A percentile compares a stretch with the other conserved stretches of the same genome.
phyloP scores from a whole-genome alignment of 1,140 invertebrate genomes.

The Leptinotarsa defecta region DNA sequence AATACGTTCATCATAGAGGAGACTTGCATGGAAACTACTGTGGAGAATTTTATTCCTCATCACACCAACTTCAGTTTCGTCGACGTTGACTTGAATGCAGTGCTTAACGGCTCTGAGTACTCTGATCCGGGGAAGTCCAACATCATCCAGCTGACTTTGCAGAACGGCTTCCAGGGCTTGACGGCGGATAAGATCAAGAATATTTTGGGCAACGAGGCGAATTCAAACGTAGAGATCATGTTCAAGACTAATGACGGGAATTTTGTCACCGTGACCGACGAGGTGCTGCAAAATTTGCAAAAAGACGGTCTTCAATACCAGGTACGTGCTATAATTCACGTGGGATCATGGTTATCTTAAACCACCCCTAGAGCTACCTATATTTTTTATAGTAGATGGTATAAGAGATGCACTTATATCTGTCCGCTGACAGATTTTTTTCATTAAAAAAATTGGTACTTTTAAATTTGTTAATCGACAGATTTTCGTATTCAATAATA shows the following conservation, averaged over 20 bases:
- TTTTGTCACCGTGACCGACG: conserved; percentile 48
- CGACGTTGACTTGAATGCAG: conserved; percentile 27
- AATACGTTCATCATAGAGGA: conserved; percentile 51
- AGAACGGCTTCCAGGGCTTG: conserved; percentile 32
- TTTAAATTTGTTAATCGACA: no score
- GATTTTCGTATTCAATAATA: no score
- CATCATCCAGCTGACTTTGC: conserved; percentile 19
- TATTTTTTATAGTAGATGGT: no score
- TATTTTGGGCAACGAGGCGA: conserved; percentile 42
- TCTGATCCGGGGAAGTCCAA: conserved; percentile 15
- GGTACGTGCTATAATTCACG: neutral
- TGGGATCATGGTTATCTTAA: no score
- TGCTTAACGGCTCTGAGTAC: conserved; percentile 15
- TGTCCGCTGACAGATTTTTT: no score
- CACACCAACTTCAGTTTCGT: conserved; percentile 30
- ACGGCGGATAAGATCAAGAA: conserved; percentile 47
- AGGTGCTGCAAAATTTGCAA: conserved; percentile 48
- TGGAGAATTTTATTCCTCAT: conserved; percentile 52
- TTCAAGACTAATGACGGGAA: conserved; percentile 51
- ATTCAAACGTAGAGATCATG: conserved; percentile 49
- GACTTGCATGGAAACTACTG: conserved; percentile 49
- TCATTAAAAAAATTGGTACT: no score
- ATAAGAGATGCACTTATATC: no score
- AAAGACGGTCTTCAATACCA: conserved; percentile 30
- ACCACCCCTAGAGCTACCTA: no score